Conservation (phyloP, 2,888 invertebrate genomes). For the Lepidochrysops patricia region DNA sequence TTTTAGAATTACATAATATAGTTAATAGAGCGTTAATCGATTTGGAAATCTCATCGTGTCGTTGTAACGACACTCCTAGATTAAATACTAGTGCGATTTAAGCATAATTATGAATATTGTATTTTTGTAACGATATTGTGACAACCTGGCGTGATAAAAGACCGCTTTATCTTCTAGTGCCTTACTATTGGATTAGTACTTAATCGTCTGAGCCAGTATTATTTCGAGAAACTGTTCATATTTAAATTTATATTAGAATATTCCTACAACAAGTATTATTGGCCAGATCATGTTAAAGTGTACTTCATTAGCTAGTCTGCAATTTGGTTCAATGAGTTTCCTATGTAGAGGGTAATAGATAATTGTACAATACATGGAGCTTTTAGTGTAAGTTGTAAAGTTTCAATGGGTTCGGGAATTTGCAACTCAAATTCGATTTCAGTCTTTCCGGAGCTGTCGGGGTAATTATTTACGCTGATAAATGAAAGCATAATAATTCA, state of each 20-base stretch:
- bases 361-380: constrained; percentile 8
- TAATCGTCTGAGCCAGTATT: constrained; percentile 49
- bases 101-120: constrained; percentile 54
- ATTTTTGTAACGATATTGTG: constrained; percentile 54
- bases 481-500: constrained; percentile 68
- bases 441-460: constrained; percentile 63
- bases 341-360: constrained; percentile 3
- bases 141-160: constrained; percentile 46
- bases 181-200: constrained; percentile 42
- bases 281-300: constrained; percentile 24
- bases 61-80: constrained; percentile 27
- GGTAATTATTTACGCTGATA: constrained; percentile 66
- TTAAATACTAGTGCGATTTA: constrained; percentile 28
- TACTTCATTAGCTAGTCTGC: constrained; percentile 30
- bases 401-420: constrained; percentile 40
- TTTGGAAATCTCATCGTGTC: constrained; percentile 44
- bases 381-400: neutral
- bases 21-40: constrained; percentile 42
- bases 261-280: constrained; percentile 7
- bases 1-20: constrained; percentile 22
- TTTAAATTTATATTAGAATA: constrained; percentile 11
- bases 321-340: neutral
- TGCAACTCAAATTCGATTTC: constrained; percentile 55
- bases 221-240: constrained; percentile 26
- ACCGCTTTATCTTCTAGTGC: constrained; percentile 49